Evolutionary conservation across 2,113 vertebrate genomes (phyloP).

Genomic region (Crotalus helleri): DNA sequence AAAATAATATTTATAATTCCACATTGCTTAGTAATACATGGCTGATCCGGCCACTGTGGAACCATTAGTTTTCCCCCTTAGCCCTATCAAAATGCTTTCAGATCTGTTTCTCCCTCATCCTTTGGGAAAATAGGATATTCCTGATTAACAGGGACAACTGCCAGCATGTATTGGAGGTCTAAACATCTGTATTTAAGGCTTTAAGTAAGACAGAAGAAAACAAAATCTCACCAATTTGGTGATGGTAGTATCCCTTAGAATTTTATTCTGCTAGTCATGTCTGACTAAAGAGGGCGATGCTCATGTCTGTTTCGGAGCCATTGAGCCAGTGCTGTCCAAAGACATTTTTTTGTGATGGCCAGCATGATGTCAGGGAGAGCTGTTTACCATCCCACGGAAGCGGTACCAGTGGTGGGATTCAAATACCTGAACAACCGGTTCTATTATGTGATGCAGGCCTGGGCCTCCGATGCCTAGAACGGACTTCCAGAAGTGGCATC

Average conservation of each 20-base stretch:
- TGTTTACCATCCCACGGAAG: no score
- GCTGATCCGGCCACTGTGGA: constrained; percentile 31
- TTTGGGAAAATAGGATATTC: neutral
- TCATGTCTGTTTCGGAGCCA: no score
- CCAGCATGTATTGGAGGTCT: neutral
- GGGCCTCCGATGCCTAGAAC: no score
- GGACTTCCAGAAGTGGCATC: no score
- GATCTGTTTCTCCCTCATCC: neutral
- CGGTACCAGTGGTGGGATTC: neutral
- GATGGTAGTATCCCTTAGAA: neutral
- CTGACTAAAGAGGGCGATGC: neutral
- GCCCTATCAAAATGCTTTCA: constrained; percentile 20
- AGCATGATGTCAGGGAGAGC: neutral
- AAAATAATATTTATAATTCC: constrained; percentile 36
- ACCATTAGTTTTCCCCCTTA: constrained; percentile 33
- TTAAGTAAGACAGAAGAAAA: neutral
- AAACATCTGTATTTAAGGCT: neutral
- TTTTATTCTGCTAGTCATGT: neutral
- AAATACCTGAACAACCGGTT: no score
- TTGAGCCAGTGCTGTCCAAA: neutral
- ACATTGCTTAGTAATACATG: constrained; percentile 5
- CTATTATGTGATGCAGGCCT: no score
- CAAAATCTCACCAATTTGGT: neutral
- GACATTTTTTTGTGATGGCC: neutral
- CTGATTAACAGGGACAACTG: constrained; percentile 14